Evolutionary conservation across 2,797 vertebrate species (phyloP), one percentile per base, ranked within the genome.

Genomic region (Tapera naevia): DNA sequence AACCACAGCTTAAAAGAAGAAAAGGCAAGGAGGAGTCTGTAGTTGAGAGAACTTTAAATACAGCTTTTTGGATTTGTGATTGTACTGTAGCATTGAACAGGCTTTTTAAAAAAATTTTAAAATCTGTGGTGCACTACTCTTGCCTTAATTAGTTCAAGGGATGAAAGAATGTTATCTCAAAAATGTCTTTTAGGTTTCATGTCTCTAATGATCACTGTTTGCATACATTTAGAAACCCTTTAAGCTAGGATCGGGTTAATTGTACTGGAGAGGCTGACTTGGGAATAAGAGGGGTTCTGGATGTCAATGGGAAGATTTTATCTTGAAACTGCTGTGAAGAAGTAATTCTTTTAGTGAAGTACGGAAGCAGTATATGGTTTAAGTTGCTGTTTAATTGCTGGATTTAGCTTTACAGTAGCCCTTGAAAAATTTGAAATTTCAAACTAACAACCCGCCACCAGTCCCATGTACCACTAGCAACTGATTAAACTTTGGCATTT

Each of bases 361-460:
- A 45, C 43, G 92, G 66, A 72, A 93, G 48, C 25, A 93, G n/a
- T 32, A 11, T 35, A 24, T 81, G 50, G 51, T 54, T 66, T 73
- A 57, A 80, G 74, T 30, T 74, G 66, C 46, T 50, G 17, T 70
- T 93, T 70, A 82, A 33, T 76, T 76, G n/a, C 60, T 92, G 64
- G n/a, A 24, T 95, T 86, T 92, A 93, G 70, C n/a, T 90, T 85
- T 84, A 64, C 74, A 83, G 53, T 65, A 66, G 71, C 22, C 35
- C 86, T 75, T 79, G 75, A 71, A 93, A 92, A 61, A 45, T 28
- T 19, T 46, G 35, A 86, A 66, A 53, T 86, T 86, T 82, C 91
- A 66, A 89, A 48, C 71, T 88, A 93, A 79, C 41, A 48, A 62
- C 30, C 43, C 39, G 65, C 48, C 33, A 60, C 35, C 46, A 78